Evolutionary conservation across 2,888 invertebrate species (phyloP).

Genomic region (Digitonthophagus gazella): DNA sequence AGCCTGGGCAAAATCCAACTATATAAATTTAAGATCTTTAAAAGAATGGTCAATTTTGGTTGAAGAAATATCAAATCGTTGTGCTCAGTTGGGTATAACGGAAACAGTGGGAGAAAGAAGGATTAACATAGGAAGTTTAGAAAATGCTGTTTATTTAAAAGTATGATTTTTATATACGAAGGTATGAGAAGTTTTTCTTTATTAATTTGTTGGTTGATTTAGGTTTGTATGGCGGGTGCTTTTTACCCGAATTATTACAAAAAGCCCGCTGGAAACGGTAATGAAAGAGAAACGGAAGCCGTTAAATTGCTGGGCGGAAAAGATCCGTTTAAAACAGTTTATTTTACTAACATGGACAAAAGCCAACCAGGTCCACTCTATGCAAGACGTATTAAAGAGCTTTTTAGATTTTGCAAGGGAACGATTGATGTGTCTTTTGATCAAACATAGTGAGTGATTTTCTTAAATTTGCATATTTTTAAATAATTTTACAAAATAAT

Average conservation of each 20-base stretch:
- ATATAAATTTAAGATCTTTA: conserved; percentile 69
- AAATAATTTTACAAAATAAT: conserved; percentile 50
- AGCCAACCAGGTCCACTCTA: conserved; percentile 72
- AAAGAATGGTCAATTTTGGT: conserved; percentile 72
- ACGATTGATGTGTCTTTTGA: conserved; percentile 56
- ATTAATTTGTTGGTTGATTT: conserved; percentile 34
- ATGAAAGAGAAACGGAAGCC: conserved; percentile 64
- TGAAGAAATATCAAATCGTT: conserved; percentile 65
- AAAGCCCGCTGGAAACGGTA: conserved; percentile 54
- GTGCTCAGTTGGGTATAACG: conserved; percentile 61
- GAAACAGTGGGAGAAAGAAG: conserved; percentile 51
- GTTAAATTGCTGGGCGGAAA: conserved; percentile 66
- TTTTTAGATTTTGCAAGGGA: conserved; percentile 55
- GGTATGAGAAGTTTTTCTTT: not conserved
- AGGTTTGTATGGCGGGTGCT: conserved; percentile 80
- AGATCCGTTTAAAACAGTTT: conserved; percentile 76
- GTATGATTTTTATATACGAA: conserved; percentile 43
- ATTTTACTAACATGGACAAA: conserved; percentile 59
- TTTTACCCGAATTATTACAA: conserved; percentile 93
- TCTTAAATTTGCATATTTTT: conserved; percentile 36
- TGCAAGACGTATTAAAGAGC: conserved; percentile 60
- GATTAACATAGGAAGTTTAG: conserved; percentile 50
- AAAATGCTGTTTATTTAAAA: conserved; percentile 65
- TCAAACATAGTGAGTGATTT: conserved; percentile 27
- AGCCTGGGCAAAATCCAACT: conserved; percentile 68